Percentiles rank a stretch among this genome's conserved stretches.
Conservation (phyloP, 2,113 vertebrate species). For the Grallaria varia region DNA sequence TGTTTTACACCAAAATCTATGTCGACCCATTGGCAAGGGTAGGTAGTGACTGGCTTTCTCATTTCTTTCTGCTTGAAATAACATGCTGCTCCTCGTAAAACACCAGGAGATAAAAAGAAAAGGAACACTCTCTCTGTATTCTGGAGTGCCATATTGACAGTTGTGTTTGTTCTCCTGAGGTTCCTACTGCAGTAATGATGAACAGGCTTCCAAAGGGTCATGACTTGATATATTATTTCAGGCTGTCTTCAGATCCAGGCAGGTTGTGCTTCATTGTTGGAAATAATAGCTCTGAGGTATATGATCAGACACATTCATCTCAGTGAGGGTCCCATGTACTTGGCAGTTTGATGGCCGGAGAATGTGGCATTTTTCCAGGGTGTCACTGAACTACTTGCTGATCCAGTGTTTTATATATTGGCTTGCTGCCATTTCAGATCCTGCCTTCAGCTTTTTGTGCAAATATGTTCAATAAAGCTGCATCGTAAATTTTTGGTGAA, state of each 20-base stretch:
- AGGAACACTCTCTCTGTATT: not conserved
- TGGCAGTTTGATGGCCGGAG: not conserved
- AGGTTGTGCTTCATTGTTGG: not conserved
- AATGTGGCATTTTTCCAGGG: conserved; percentile 24
- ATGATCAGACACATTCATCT: conserved; percentile 23
- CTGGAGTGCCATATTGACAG: not conserved
- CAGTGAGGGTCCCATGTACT: not conserved
- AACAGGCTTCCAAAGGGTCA: not conserved
- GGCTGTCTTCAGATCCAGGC: not conserved
- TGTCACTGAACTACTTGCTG: conserved; percentile 26
- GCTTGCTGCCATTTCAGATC: conserved; percentile 20
- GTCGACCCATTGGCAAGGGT: conserved; percentile 87
- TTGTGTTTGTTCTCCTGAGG: not conserved
- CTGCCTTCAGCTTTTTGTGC: conserved; percentile 7
- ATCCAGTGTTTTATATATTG: conserved; percentile 22
- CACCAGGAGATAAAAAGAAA: not conserved
- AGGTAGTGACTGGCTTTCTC: conserved; percentile 29
- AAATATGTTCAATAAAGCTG: not conserved
- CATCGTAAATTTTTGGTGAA: not conserved
- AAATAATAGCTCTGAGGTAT: conserved; percentile 24
- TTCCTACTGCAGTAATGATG: not conserved
- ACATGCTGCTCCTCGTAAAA: not conserved
- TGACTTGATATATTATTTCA: conserved; percentile 16
- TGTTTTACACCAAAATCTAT: conserved; percentile 97
- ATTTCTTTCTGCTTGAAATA: conserved; percentile 10